Percentiles rank a stretch among this genome's conserved stretches.
These are phyloP conservation scores for Chloroceryle amazona DNA, from an alignment of 2,797 vertebrate genomes.

Conservation along the genomic window DNA sequence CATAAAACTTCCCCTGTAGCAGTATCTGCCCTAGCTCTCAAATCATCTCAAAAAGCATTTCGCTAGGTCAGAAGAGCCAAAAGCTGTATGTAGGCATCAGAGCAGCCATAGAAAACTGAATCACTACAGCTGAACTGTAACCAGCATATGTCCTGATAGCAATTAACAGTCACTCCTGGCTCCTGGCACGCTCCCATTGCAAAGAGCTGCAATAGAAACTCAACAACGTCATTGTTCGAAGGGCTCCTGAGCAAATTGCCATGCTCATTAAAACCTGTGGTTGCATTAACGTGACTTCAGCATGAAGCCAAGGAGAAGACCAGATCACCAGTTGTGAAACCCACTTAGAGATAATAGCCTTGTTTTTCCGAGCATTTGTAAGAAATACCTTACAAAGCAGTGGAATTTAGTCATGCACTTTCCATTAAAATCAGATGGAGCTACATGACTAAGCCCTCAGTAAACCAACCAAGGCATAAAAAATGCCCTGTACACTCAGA, in stretches of 20 bases:
- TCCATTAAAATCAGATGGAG: slow-evolving; percentile 27
- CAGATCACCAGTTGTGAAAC: slow-evolving; percentile 20
- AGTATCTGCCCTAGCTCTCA: not conserved
- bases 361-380: slow-evolving; percentile 58
- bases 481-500: not conserved
- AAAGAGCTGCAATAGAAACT: not conserved
- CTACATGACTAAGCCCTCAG: slow-evolving; percentile 28
- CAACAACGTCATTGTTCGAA: not conserved
- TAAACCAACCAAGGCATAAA: not conserved
- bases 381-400: slow-evolving; percentile 20
- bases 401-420: slow-evolving; percentile 5
- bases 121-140: fast-evolving
- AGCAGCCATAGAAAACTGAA: not conserved
- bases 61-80: not conserved
- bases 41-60: not conserved
- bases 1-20: not conserved
- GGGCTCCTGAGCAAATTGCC: not conserved
- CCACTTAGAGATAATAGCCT: slow-evolving; percentile 39
- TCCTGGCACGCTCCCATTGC: not conserved
- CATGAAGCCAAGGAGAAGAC: not conserved
- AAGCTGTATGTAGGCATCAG: not conserved
- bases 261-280: not conserved
- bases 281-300: not conserved
- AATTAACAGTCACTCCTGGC: not conserved
- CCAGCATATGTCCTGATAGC: not conserved